Conservation (phyloP, 2,113 vertebrate species). For the Scopus umbretta region DNA sequence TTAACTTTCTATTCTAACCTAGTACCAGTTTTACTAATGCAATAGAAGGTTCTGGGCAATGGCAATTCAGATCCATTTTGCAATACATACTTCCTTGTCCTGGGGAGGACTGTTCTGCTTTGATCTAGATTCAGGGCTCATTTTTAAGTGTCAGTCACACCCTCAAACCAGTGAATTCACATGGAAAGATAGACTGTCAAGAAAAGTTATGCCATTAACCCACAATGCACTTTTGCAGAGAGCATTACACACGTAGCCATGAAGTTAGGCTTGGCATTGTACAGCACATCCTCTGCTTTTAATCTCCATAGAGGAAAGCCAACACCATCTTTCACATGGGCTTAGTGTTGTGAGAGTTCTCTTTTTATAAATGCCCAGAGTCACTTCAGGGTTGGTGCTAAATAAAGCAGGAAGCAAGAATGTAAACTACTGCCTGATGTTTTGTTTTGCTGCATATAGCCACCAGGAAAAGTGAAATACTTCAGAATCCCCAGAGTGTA, state of each 20-base stretch:
- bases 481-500: conserved; percentile 7
- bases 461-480: conserved; percentile 30
- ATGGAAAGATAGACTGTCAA: background rate
- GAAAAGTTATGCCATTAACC: background rate
- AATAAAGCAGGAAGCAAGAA: conserved; percentile 52
- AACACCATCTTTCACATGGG: conserved; percentile 36
- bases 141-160: background rate
- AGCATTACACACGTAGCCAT: background rate
- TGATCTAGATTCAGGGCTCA: background rate
- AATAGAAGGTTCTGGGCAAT: background rate
- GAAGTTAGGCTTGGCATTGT: conserved; percentile 6
- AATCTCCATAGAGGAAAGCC: conserved; percentile 20
- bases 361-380: conserved; percentile 44
- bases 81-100: background rate
- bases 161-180: background rate
- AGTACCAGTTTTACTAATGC: background rate
- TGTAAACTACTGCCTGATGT: conserved; percentile 34
- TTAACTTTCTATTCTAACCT: background rate
- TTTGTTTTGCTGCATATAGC: conserved; percentile 55
- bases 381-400: conserved; percentile 27
- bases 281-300: conserved; percentile 7
- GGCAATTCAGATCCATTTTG: background rate
- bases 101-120: background rate
- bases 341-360: conserved; percentile 11
- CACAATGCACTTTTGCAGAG: background rate